Evolutionary conservation across 1,140 invertebrate species (phyloP).

Genomic region (Sinonovacula constricta): DNA sequence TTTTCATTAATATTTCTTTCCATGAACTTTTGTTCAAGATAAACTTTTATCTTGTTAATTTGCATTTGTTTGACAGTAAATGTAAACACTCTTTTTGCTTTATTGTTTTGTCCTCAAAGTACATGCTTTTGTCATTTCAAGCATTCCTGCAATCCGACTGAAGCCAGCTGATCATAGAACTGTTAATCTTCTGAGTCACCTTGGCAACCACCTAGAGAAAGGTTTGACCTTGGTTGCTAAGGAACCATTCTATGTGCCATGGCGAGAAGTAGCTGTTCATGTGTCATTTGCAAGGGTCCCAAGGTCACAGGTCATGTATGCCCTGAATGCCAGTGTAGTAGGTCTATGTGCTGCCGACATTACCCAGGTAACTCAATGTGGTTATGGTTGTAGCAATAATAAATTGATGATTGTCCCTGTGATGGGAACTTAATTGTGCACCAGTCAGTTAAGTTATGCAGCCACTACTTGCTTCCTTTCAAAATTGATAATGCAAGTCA

Average conservation of each 20-base stretch:
- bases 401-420: background rate
- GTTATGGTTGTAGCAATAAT: background rate
- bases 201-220: constrained; percentile 56
- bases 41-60: too few species aligned
- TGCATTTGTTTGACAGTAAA: too few species aligned
- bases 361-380: constrained; percentile 53
- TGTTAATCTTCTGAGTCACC: constrained; percentile 63
- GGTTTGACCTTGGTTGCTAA: constrained; percentile 54
- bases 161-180: constrained; percentile 65
- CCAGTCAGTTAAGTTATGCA: too few species aligned
- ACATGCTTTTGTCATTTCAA: too few species aligned
- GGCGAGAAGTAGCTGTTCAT: constrained; percentile 68
- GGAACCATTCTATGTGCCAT: constrained; percentile 65
- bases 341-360: constrained; percentile 71
- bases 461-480: too few species aligned
- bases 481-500: background rate
- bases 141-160: too few species aligned
- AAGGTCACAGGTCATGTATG: constrained; percentile 64
- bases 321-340: constrained; percentile 75
- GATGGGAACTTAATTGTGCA: background rate
- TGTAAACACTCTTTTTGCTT: too few species aligned
- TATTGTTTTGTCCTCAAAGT: too few species aligned
- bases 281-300: constrained; percentile 62
- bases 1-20: too few species aligned
- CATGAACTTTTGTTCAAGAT: too few species aligned